Evolutionary conservation across 2,797 vertebrate species (phyloP).

Genomic region (Falco peregrinus): DNA sequence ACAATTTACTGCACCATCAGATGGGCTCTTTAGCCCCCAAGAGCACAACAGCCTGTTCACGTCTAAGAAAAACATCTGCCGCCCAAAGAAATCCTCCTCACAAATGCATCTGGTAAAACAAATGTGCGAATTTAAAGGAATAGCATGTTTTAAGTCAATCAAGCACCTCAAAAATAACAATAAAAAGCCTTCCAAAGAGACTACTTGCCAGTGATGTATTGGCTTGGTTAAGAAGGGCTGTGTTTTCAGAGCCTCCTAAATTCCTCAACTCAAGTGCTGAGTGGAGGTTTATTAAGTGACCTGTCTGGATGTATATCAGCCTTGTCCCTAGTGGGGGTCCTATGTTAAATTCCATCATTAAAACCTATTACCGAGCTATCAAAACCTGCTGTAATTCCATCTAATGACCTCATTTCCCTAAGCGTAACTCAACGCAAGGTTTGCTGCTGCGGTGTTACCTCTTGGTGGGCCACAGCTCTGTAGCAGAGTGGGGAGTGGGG

Average conservation of each 20-base stretch:
- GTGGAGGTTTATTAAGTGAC: constrained; percentile 82
- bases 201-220: constrained; percentile 63
- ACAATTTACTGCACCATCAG: constrained; percentile 61
- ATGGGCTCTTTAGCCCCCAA: constrained; percentile 71
- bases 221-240: constrained; percentile 64
- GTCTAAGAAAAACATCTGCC: constrained; percentile 44
- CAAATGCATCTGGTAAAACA: constrained; percentile 23
- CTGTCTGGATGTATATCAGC: constrained; percentile 84
- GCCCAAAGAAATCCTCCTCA: not conserved
- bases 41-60: not conserved
- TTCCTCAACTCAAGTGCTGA: constrained; percentile 63
- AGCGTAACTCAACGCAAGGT: constrained; percentile 82
- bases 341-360: constrained; percentile 91
- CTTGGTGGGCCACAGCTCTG: constrained; percentile 65
- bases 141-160: constrained; percentile 57
- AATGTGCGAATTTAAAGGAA: constrained; percentile 46
- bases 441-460: constrained; percentile 62
- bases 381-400: constrained; percentile 87
- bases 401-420: constrained; percentile 97
- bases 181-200: constrained; percentile 37
- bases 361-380: constrained; percentile 95
- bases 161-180: constrained; percentile 54
- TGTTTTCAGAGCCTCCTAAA: constrained; percentile 77
- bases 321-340: constrained; percentile 83
- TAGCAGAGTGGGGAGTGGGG: not conserved